phyloP scores from a whole-genome alignment of 1,140 invertebrate species.

The Scaptomyza graminum region DNA sequence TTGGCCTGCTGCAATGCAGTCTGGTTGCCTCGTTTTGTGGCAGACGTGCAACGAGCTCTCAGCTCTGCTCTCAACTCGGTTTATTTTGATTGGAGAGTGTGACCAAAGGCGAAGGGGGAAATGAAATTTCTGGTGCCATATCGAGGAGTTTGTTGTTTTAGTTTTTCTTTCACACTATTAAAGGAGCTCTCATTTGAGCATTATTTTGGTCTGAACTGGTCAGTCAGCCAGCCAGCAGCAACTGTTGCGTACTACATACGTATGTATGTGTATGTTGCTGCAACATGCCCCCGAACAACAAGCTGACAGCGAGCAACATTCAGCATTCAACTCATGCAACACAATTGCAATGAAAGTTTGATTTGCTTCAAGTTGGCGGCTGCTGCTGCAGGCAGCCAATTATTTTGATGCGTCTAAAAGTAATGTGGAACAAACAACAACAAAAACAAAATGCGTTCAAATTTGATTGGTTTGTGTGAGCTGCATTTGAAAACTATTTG shows the following conservation, averaged over 20 bases:
- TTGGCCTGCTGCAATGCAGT: conserved; percentile 22
- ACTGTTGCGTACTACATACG: not conserved
- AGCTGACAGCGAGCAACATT: conserved; percentile 34
- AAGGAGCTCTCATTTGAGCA: conserved; percentile 11
- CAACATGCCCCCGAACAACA: too few relatives aligned
- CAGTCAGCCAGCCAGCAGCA: not conserved
- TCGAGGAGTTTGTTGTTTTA: conserved; percentile 39
- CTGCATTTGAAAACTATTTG: conserved; percentile 76
- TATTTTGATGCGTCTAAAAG: conserved; percentile 65
- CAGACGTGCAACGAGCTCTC: conserved; percentile 35
- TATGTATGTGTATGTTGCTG: too few relatives aligned
- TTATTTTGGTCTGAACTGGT: conserved; percentile 27
- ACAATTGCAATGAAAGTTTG: conserved; percentile 60
- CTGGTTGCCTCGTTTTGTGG: conserved; percentile 7
- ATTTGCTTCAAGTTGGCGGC: conserved; percentile 43
- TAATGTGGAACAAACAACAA: conserved; percentile 70
- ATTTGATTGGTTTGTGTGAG: conserved; percentile 71
- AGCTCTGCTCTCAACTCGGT: conserved; percentile 3
- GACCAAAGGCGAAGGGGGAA: not conserved
- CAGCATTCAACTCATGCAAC: conserved; percentile 12
- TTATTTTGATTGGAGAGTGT: conserved; percentile 8
- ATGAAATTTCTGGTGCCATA: conserved; percentile 46
- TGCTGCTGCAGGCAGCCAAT: conserved; percentile 66
- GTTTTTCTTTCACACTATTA: conserved; percentile 49
- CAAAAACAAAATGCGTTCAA: conserved; percentile 65